Percentiles rank a stretch among this genome's conserved stretches.
These are phyloP conservation scores for Chydorus sphaericus DNA, from an alignment of 2,888 invertebrate species.

Conservation along the genomic window DNA sequence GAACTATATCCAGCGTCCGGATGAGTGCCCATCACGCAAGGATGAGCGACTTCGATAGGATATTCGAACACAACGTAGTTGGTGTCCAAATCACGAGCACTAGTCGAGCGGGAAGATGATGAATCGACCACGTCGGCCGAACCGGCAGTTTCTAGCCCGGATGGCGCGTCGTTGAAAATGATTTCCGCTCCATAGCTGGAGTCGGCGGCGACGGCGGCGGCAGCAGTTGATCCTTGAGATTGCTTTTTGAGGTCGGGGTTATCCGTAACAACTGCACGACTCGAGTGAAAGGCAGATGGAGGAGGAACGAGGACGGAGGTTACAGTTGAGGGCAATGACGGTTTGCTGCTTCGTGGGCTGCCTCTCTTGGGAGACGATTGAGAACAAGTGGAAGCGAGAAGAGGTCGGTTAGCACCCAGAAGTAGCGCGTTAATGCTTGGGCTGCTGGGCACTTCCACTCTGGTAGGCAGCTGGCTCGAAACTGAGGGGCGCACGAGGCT, in stretches of 20 bases:
- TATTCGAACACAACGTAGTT: conserved; percentile 2
- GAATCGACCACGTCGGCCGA: background rate
- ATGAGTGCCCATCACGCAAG: background rate
- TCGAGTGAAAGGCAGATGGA: background rate
- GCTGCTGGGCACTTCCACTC: background rate
- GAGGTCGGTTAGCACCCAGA: too few relatives aligned
- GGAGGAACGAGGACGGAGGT: background rate
- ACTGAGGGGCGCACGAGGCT: background rate
- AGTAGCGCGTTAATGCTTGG: too few relatives aligned
- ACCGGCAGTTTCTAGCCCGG: too few relatives aligned
- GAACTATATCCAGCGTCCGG: conserved; percentile 4
- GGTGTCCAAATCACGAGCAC: background rate
- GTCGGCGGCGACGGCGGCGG: background rate
- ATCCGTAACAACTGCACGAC: background rate
- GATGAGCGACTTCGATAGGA: too few relatives aligned
- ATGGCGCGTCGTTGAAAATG: too few relatives aligned
- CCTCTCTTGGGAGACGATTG: too few relatives aligned
- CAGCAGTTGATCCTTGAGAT: conserved; percentile 1
- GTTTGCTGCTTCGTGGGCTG: background rate
- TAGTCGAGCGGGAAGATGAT: too few relatives aligned
- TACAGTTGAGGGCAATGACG: background rate
- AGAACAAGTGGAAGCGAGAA: background rate
- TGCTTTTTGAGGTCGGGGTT: conserved; percentile 1
- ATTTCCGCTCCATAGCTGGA: too few relatives aligned
- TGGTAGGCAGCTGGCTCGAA: background rate